phyloP scores from a whole-genome alignment of 2,113 vertebrate species.

The Illadopsis cleaveri region DNA sequence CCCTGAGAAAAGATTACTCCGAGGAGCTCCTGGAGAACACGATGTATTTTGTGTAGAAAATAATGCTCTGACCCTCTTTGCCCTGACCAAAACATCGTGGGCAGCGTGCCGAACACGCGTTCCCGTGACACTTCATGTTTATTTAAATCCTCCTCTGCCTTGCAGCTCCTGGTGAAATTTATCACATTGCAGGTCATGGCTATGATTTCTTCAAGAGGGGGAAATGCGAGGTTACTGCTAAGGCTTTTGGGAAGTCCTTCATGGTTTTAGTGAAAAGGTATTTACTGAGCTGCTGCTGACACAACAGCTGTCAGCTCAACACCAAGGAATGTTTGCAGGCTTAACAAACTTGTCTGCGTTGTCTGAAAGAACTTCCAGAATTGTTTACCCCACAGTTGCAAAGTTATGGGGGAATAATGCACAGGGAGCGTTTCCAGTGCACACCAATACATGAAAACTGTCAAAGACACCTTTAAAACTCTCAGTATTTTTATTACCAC shows the following conservation, averaged over 20 bases:
- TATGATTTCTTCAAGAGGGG: neutral
- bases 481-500: neutral
- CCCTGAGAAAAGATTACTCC: too few species aligned
- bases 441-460: neutral
- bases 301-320: neutral
- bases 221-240: neutral
- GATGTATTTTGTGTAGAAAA: neutral
- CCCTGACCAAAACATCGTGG: neutral
- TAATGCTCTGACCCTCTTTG: neutral
- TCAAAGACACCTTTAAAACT: neutral
- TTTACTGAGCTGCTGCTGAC: neutral
- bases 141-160: neutral
- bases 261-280: neutral
- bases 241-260: neutral
- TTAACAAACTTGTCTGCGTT: neutral
- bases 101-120: fast-evolving
- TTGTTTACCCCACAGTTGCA: fast-evolving
- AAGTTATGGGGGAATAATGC: neutral
- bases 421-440: neutral
- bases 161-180: neutral
- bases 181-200: neutral
- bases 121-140: fast-evolving
- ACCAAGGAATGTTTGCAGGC: neutral
- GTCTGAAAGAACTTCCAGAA: neutral
- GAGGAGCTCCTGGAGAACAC: neutral